Percentiles rank a stretch among this genome's conserved stretches.
phyloP scores from a whole-genome alignment of 1,140 invertebrate genomes.

The Drosophila yakuba region DNA sequence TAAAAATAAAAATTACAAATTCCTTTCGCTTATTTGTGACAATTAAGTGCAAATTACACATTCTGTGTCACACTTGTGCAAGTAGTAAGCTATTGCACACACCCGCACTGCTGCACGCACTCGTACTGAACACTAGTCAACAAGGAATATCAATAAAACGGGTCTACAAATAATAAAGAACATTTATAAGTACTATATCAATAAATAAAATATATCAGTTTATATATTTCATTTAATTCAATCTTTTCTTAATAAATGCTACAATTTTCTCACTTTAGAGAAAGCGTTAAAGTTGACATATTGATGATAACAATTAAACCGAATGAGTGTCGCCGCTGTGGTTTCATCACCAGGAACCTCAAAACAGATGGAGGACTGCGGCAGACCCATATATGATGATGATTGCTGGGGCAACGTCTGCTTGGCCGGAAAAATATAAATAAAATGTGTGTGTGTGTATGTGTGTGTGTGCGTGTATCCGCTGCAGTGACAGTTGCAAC shows the following conservation, averaged over 20 bases:
- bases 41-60: slow-evolving; percentile 73
- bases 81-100: not conserved
- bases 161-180: no score
- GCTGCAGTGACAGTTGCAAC: slow-evolving; percentile 47
- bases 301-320: slow-evolving; percentile 70
- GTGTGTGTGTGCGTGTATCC: slow-evolving; percentile 17
- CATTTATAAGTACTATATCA: no score
- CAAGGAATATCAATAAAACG: not conserved
- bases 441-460: slow-evolving; percentile 31
- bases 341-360: slow-evolving; percentile 31
- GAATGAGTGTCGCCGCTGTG: slow-evolving; percentile 52
- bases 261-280: not conserved
- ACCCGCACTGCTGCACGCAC: not conserved
- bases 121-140: slow-evolving; percentile 1
- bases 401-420: slow-evolving; percentile 46
- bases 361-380: slow-evolving; percentile 28
- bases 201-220: no score
- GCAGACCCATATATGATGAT: slow-evolving; percentile 29
- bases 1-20: slow-evolving; percentile 51
- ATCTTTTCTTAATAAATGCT: not conserved
- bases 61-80: slow-evolving; percentile 40
- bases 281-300: slow-evolving; percentile 18
- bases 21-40: slow-evolving; percentile 68
- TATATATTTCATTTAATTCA: no score
- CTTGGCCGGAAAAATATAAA: slow-evolving; percentile 75